Conservation (phyloP, 2,113 vertebrate genomes). For the Smithornis capensis region DNA sequence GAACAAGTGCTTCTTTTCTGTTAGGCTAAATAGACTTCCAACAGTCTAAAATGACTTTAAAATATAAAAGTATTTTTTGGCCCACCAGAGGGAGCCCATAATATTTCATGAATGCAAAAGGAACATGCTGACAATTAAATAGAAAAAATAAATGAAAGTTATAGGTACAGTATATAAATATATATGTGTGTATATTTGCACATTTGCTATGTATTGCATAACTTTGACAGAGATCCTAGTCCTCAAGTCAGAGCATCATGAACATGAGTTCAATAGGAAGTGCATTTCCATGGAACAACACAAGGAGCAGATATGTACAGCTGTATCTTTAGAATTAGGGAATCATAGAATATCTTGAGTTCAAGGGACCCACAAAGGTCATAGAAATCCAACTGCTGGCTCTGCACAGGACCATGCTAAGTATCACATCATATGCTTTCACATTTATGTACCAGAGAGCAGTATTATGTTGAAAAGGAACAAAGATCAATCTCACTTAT, state of each 20-base stretch:
- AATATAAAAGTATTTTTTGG: conserved; percentile 22
- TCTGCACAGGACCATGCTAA: background rate
- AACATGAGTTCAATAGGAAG: background rate
- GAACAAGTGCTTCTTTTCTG: background rate
- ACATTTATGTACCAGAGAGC: background rate
- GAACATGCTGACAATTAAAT: background rate
- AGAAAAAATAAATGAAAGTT: background rate
- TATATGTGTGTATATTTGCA: background rate
- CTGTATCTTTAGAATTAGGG: background rate
- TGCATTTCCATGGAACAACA: background rate
- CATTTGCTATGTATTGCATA: background rate
- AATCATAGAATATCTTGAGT: background rate
- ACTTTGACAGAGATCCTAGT: background rate
- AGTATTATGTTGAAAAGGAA: background rate
- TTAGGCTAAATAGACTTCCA: background rate
- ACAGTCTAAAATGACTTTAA: background rate
- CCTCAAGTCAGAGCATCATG: background rate
- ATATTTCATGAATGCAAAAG: conserved; percentile 40
- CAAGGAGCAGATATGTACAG: background rate
- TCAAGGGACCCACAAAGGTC: background rate
- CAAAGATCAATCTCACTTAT: background rate
- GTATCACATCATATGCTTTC: background rate
- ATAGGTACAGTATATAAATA: background rate
- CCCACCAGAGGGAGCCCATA: conserved; percentile 67
- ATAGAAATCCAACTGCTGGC: background rate